Percentiles rank a stretch among this genome's conserved stretches.
Conservation (phyloP, 1,140 invertebrate genomes). For the Caenorhabditis inopinata region DNA sequence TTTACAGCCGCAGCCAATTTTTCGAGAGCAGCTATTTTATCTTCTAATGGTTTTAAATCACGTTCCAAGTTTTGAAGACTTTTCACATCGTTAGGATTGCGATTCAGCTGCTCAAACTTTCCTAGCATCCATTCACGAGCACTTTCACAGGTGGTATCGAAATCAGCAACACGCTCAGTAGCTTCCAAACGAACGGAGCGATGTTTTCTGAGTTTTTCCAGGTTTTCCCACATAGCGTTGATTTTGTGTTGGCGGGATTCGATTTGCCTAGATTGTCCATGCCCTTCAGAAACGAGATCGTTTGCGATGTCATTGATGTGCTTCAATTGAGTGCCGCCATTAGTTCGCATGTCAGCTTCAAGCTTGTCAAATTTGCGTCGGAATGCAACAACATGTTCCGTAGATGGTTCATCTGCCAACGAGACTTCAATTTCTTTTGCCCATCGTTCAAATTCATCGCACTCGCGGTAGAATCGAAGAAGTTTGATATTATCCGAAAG, state of each 20-base stretch:
- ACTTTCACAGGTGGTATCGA: slow-evolving; percentile 87
- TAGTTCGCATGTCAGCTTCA: slow-evolving; percentile 72
- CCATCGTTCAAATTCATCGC: slow-evolving; percentile 96
- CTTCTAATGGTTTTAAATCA: slow-evolving; percentile 60
- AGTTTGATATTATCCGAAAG: slow-evolving; percentile 88
- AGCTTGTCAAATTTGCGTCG: slow-evolving; percentile 38
- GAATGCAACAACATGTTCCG: slow-evolving; percentile 82
- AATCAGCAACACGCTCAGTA: slow-evolving; percentile 80
- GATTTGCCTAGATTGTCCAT: slow-evolving; percentile 85
- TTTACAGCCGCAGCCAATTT: slow-evolving; percentile 72
- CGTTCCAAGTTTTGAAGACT: slow-evolving; percentile 72
- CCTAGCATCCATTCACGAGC: slow-evolving; percentile 87
- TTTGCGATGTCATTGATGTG: slow-evolving; percentile 83
- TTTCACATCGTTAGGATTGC: slow-evolving; percentile 41
- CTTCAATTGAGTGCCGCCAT: slow-evolving; percentile 80
- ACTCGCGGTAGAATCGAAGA: slow-evolving; percentile 92
- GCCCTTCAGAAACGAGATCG: slow-evolving; percentile 80
- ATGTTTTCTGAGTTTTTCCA: slow-evolving; percentile 83
- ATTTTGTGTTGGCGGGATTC: slow-evolving; percentile 79
- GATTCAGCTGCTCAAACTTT: slow-evolving; percentile 38
- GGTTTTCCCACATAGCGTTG: slow-evolving; percentile 73
- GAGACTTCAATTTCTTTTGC: slow-evolving; percentile 91
- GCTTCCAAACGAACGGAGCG: slow-evolving; percentile 80
- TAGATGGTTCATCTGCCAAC: slow-evolving; percentile 79
- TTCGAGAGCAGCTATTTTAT: slow-evolving; percentile 59